Conservation (phyloP, 2,888 invertebrate species). For the Hirtodrosophila confusa region DNA sequence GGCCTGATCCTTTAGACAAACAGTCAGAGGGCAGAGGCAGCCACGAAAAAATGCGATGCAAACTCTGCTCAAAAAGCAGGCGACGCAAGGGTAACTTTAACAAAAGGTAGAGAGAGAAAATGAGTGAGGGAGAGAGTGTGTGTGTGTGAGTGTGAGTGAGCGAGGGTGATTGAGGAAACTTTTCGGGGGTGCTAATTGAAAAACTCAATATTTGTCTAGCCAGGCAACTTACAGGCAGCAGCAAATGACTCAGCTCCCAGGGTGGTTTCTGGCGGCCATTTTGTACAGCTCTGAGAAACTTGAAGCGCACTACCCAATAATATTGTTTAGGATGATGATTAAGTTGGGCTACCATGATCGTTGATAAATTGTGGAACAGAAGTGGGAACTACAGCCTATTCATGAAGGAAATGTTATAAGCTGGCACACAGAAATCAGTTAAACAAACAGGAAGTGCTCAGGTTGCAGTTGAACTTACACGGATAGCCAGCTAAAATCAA, state of each 20-base stretch:
- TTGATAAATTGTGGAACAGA: conserved; percentile 34
- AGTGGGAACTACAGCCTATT: conserved; percentile 22
- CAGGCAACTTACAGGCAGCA: conserved; percentile 31
- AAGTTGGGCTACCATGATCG: conserved; percentile 30
- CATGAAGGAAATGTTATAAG: conserved; percentile 47
- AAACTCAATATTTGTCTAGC: conserved; percentile 72
- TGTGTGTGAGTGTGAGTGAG: conserved; percentile 3
- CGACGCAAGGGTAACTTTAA: conserved; percentile 35
- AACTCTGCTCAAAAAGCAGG: conserved; percentile 28
- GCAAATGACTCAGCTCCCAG: conserved; percentile 27
- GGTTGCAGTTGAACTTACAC: conserved; percentile 25
- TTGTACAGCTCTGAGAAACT: conserved; percentile 32
- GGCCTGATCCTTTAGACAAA: conserved; percentile 82
- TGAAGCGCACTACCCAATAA: not conserved
- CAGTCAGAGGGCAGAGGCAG: conserved; percentile 42
- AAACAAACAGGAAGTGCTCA: conserved; percentile 61
- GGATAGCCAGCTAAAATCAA: conserved; percentile 16
- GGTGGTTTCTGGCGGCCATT: conserved; percentile 59
- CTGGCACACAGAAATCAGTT: conserved; percentile 68
- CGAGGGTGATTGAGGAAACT: conserved; percentile 20
- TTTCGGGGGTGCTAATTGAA: conserved; percentile 73
- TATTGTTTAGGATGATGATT: conserved; percentile 8
- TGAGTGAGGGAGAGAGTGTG: not conserved
- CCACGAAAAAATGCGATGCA: conserved; percentile 14
- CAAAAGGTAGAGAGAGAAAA: not conserved